A percentile compares a stretch with the other conserved stretches of the same genome.
Evolutionary conservation across 2,113 vertebrate species (phyloP).

Genomic region (Xenopus borealis): DNA sequence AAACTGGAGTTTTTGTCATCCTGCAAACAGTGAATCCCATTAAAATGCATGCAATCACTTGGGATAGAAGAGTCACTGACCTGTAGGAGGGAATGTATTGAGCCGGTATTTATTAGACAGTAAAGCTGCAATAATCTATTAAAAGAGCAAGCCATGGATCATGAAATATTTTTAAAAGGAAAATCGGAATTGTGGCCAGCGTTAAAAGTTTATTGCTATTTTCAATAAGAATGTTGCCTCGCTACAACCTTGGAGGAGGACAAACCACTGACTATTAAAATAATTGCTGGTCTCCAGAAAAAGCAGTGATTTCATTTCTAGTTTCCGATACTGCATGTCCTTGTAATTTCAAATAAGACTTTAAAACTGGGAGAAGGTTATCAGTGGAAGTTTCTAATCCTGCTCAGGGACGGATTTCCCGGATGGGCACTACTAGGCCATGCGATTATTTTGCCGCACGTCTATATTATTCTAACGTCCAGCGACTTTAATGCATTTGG

Average conservation of each 20-base stretch:
- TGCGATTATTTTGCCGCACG: no score
- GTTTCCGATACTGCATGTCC: not conserved
- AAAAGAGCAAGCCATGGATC: no score
- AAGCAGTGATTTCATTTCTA: not conserved
- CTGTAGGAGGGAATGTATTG: not conserved
- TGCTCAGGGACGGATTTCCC: no score
- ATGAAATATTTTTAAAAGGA: not conserved
- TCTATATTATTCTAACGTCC: no score
- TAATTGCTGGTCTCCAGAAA: conserved; percentile 1
- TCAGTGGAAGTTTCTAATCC: not conserved
- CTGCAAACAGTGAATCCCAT: no score
- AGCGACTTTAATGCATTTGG: no score
- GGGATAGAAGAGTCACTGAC: not conserved
- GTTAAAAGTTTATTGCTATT: not conserved
- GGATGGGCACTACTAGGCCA: no score
- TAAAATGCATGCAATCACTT: no score
- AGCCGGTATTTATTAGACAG: not conserved
- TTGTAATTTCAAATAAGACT: not conserved
- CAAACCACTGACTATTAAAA: not conserved
- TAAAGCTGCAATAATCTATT: not conserved
- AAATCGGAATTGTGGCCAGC: not conserved
- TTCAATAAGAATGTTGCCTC: not conserved
- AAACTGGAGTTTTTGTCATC: no score
- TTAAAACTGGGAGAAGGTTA: not conserved
- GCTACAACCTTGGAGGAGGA: not conserved